Conservation (phyloP, 2,888 invertebrate genomes). For the Cynaeus angustus region DNA sequence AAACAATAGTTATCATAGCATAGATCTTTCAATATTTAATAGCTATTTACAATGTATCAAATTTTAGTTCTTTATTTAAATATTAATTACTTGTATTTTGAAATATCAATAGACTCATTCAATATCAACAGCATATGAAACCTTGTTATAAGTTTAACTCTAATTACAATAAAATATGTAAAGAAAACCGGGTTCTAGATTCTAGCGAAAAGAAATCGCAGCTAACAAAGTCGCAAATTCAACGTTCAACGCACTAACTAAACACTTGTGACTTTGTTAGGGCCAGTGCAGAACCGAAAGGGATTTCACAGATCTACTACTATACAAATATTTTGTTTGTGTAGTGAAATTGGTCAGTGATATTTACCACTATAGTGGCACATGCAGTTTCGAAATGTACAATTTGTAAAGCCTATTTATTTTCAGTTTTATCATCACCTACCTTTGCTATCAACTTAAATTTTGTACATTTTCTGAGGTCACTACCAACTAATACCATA, state of each 20-base stretch:
- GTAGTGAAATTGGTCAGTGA: conserved; percentile 68
- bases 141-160: conserved; percentile 50
- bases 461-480: conserved; percentile 39
- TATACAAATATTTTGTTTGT: conserved; percentile 62
- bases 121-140: conserved; percentile 66
- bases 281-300: conserved; percentile 49
- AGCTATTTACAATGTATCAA: conserved; percentile 70
- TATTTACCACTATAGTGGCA: conserved; percentile 60
- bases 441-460: conserved; percentile 43
- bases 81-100: conserved; percentile 61
- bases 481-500: conserved; percentile 5
- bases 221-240: conserved; percentile 29
- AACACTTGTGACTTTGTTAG: conserved; percentile 36
- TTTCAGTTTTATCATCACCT: conserved; percentile 60
- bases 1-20: conserved; percentile 42
- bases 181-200: conserved; percentile 40
- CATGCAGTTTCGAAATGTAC: conserved; percentile 62
- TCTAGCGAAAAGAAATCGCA: conserved; percentile 43
- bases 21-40: conserved; percentile 59
- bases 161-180: conserved; percentile 49
- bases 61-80: conserved; percentile 63
- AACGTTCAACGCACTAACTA: conserved; percentile 20
- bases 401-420: conserved; percentile 57
- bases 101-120: conserved; percentile 68
- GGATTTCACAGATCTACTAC: conserved; percentile 54